A percentile compares a stretch with the other conserved stretches of the same genome.
Conservation (phyloP, 1,140 invertebrate species). For the Pygmarrhopalites habei region DNA sequence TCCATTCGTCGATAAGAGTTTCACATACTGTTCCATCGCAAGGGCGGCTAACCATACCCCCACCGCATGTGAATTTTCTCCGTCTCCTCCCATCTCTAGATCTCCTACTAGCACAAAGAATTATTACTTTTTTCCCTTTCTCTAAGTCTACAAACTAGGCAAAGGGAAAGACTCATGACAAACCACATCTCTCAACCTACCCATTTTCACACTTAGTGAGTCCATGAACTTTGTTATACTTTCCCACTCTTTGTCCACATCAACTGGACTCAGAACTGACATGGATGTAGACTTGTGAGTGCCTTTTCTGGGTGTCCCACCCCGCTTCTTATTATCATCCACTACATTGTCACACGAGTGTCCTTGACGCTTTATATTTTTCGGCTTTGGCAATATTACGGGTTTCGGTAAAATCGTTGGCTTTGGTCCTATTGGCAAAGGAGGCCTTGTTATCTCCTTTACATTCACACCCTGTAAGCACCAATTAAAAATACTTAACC, state of each 20-base stretch:
- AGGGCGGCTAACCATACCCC: slow-evolving; percentile 57
- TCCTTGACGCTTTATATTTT: slow-evolving; percentile 35
- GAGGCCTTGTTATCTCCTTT: not conserved
- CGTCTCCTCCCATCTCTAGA: slow-evolving; percentile 1
- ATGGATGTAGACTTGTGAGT: slow-evolving; percentile 49
- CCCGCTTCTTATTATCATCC: slow-evolving; percentile 46
- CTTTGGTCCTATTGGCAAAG: slow-evolving; percentile 28
- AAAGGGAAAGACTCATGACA: not conserved
- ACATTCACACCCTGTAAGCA: too few relatives aligned
- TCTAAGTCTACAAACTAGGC: not conserved
- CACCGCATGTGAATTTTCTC: slow-evolving; percentile 6
- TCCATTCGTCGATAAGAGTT: slow-evolving; percentile 73
- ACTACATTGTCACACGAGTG: slow-evolving; percentile 56
- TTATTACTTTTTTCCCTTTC: not conserved
- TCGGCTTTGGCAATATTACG: slow-evolving; percentile 35
- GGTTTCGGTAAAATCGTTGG: slow-evolving; percentile 37
- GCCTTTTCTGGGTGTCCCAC: slow-evolving; percentile 37
- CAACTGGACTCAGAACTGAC: slow-evolving; percentile 75
- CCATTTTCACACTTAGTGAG: slow-evolving; percentile 60
- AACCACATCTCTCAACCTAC: slow-evolving; percentile 18
- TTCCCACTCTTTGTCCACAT: slow-evolving; percentile 88
- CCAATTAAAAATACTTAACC: too few relatives aligned
- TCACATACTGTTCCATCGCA: slow-evolving; percentile 73
- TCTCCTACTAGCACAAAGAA: slow-evolving; percentile 4
- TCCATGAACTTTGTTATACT: slow-evolving; percentile 92